Conservation (phyloP, 1,140 invertebrate species). For the Mycetomoellerius zeteki region DNA sequence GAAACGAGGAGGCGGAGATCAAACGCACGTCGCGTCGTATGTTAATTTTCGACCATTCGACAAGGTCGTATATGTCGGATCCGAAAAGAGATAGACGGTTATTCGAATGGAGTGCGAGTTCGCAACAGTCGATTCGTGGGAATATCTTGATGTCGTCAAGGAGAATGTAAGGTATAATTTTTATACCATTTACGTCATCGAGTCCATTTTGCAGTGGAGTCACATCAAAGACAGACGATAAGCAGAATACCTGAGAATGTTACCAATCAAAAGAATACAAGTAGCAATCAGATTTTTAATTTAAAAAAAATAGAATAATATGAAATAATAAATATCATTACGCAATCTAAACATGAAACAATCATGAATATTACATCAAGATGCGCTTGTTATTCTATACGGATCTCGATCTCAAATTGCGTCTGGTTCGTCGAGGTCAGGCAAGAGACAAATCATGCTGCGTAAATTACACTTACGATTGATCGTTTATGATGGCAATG, state of each 20-base stretch:
- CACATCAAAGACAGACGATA: background rate
- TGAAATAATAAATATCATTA: background rate
- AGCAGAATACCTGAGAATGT: background rate
- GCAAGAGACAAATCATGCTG: background rate
- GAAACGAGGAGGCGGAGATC: constrained; percentile 1
- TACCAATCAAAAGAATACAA: no score
- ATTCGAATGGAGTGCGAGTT: background rate
- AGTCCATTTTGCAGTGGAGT: background rate
- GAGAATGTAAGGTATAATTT: constrained; percentile 4
- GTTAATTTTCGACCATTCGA: constrained; percentile 40
- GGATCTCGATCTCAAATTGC: background rate
- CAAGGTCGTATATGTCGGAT: constrained; percentile 1
- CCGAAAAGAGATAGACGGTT: constrained; percentile 12
- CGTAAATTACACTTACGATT: constrained; percentile 3
- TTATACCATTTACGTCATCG: background rate
- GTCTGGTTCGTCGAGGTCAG: background rate
- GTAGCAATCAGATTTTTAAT: background rate
- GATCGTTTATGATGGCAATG: background rate
- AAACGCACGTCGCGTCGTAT: constrained; percentile 15
- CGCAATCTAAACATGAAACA: background rate
- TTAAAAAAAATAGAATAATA: background rate
- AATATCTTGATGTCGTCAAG: background rate
- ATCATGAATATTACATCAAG: background rate
- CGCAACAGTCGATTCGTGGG: constrained; percentile 14
- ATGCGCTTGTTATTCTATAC: background rate